Evolutionary conservation across 2,797 vertebrate species (phyloP).

Genomic region (Melanotaenia nigrans): DNA sequence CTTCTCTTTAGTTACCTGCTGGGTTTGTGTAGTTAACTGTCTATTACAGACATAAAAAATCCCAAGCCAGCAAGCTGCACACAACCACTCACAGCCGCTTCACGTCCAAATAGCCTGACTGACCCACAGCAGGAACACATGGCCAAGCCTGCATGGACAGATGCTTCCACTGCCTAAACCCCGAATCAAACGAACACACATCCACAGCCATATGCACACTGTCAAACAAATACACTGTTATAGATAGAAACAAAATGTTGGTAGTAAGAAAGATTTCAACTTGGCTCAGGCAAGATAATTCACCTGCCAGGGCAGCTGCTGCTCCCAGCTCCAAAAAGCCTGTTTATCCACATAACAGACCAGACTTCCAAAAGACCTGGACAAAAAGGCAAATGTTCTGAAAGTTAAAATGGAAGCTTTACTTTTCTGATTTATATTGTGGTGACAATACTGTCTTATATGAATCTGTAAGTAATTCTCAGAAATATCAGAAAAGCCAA

Average conservation of each 20-base stretch:
- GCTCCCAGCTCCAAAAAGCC: constrained; percentile 29
- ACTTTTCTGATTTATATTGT: constrained; percentile 10
- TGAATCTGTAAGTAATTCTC: constrained; percentile 5
- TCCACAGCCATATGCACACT: constrained; percentile 23
- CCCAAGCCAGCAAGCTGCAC: constrained; percentile 45
- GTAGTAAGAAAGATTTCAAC: constrained; percentile 30
- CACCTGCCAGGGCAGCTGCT: constrained; percentile 60
- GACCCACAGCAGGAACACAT: constrained; percentile 63
- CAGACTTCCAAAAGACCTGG: constrained; percentile 35
- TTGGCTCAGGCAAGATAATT: constrained; percentile 32
- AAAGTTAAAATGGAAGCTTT: constrained; percentile 38
- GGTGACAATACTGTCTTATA: neutral
- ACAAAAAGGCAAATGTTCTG: constrained; percentile 38
- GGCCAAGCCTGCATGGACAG: constrained; percentile 57
- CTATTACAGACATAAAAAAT: constrained; percentile 71
- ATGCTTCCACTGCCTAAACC: constrained; percentile 58
- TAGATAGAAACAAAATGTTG: constrained; percentile 12
- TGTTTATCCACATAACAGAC: constrained; percentile 42
- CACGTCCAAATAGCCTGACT: constrained; percentile 67
- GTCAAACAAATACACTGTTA: constrained; percentile 3
- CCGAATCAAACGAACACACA: constrained; percentile 13
- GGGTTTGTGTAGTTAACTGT: constrained; percentile 67
- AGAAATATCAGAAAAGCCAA: neutral
- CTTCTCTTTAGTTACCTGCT: constrained; percentile 62
- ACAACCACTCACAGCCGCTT: constrained; percentile 43